These are phyloP conservation scores for Epinephelus coioides DNA, from an alignment of 2,797 vertebrate species.

Conservation along the genomic window DNA sequence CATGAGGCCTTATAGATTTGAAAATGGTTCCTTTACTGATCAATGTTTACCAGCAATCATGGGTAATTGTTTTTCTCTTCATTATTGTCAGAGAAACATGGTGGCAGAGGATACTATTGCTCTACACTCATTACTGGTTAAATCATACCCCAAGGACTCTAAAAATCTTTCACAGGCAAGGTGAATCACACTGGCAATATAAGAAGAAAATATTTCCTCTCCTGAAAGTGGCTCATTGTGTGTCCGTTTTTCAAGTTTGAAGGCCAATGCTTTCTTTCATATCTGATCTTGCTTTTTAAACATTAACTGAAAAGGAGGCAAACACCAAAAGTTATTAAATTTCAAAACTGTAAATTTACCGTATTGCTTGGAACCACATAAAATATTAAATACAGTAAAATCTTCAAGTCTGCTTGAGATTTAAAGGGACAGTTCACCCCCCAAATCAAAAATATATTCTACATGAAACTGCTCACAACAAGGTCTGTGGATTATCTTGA, in stretches of 20 bases:
- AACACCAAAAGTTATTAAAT: neutral
- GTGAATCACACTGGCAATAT: neutral
- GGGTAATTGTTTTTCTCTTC: slow-evolving; percentile 17
- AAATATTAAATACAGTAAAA: neutral
- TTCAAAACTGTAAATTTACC: neutral
- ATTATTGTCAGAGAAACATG: neutral
- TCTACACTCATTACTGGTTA: slow-evolving; percentile 10
- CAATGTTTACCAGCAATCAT: neutral
- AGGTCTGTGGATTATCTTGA: no score
- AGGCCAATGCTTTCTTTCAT: neutral
- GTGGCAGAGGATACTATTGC: slow-evolving; percentile 8
- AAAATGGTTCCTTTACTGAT: slow-evolving; percentile 18
- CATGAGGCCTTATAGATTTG: neutral
- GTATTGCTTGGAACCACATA: neutral
- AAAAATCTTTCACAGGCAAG: slow-evolving; percentile 1
- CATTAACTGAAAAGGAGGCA: neutral
- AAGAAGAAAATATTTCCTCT: slow-evolving; percentile 8
- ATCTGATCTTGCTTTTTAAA: neutral
- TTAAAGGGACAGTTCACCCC: neutral
- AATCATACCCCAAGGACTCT: slow-evolving; percentile 27
- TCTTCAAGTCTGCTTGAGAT: neutral
- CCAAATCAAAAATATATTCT: no score
- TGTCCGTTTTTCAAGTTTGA: neutral
- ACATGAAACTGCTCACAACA: no score
- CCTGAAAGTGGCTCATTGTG: neutral